A percentile compares a stretch with the other conserved stretches of the same genome.
These are phyloP conservation scores for Anas platyrhynchos DNA, from an alignment of 2,113 vertebrate genomes.

Conservation along the genomic window DNA sequence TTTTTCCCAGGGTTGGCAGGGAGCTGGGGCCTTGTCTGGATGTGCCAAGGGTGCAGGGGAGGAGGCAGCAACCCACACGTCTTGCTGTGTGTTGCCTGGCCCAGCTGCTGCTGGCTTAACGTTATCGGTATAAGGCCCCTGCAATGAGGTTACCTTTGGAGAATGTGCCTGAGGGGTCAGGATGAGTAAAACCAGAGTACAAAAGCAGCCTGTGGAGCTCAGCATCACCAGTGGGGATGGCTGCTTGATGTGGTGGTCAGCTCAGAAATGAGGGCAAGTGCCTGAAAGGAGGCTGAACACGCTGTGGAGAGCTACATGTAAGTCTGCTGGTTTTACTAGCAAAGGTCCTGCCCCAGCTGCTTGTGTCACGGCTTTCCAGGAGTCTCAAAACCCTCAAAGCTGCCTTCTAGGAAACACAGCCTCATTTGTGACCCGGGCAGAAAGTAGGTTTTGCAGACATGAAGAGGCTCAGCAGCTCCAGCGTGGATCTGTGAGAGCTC, in stretches of 20 bases:
- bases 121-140: not conserved
- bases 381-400: not conserved
- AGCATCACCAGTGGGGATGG: not conserved
- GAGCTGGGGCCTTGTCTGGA: not conserved
- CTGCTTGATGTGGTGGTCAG: not conserved
- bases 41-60: too few species aligned
- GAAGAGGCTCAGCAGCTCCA: conserved; percentile 29
- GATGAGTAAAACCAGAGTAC: not conserved
- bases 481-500: conserved; percentile 1
- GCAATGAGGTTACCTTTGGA: not conserved
- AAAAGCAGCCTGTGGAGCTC: not conserved
- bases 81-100: not conserved
- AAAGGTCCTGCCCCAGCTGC: not conserved
- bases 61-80: too few species aligned
- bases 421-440: conserved; percentile 8
- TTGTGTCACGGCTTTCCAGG: not conserved
- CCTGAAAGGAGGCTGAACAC: not conserved
- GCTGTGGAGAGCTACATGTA: not conserved
- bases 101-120: not conserved
- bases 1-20: not conserved
- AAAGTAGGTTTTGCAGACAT: conserved; percentile 29
- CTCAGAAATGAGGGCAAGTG: not conserved
- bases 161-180: not conserved
- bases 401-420: not conserved
- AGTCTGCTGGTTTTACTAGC: not conserved